These are phyloP conservation scores for Peromyscus leucopus DNA, from an alignment of 2,113 vertebrate species.

Conservation along the genomic window DNA sequence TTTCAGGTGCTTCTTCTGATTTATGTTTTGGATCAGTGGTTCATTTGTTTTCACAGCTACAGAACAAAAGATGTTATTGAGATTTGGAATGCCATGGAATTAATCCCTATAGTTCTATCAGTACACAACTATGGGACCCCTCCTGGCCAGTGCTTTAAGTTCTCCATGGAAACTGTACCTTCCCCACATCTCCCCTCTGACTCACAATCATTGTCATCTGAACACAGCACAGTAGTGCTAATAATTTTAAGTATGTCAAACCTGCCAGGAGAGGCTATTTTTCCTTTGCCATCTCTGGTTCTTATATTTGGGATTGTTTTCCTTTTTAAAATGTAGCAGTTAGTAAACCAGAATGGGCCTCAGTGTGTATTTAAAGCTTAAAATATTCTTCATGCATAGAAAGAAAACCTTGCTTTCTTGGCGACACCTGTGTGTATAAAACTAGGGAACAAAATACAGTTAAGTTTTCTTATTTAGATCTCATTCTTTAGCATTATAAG, in stretches of 20 bases:
- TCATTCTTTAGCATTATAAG: background rate
- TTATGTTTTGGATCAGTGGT: constrained; percentile 40
- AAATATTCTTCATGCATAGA: background rate
- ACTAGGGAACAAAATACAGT: background rate
- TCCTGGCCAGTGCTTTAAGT: background rate
- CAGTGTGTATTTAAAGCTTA: background rate
- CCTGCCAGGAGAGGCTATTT: constrained; percentile 28
- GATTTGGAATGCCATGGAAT: constrained; percentile 11
- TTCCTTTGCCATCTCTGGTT: constrained; percentile 40
- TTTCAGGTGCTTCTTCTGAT: background rate
- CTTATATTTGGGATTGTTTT: constrained; percentile 2
- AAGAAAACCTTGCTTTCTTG: background rate
- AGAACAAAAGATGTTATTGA: background rate
- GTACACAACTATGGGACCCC: background rate
- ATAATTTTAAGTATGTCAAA: constrained; percentile 64
- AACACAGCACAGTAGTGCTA: constrained; percentile 50
- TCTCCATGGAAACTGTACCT: background rate
- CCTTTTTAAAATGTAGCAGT: background rate
- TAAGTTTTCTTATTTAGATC: background rate
- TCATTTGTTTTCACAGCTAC: background rate
- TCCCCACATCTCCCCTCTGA: background rate
- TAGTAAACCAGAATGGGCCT: constrained; percentile 34
- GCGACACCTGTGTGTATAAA: background rate
- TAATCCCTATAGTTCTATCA: background rate
- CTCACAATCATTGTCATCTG: background rate